Base-by-base conservation (phyloP, 1,140 invertebrate species). In the Camponotus vicinus region DNA sequence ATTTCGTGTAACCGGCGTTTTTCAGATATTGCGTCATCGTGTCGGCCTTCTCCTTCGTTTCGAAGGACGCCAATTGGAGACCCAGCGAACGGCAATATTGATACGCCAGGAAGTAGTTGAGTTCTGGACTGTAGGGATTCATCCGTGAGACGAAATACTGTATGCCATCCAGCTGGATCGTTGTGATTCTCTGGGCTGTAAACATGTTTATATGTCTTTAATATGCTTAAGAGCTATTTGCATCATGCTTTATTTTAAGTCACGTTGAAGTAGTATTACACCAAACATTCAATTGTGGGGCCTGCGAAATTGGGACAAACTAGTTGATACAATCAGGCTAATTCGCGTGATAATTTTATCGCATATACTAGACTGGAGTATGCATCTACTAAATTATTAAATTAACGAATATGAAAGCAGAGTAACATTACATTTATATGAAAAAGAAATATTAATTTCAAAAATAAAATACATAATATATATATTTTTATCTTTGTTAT, bases 141-240 rank as follows among this genome's bases (percentile, higher is more conserved):
- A 98, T 98, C 92, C 97, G 96, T 86, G 97, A 98, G 80, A 98
- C 97, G 94, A 98, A 98, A 93, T 98, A 98, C 92, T 98, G 97
- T 40, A 98, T 97, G 64, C 97, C 97, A 95, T 98, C 98, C 92
- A 98, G 92, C 92, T 98, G 97, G 89, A 98, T 98, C 71, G 97
- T 98, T 40, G 97, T 98, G 95, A 98, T 98, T 94, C 97, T 97
- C 96, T 98, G 97, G 91, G 96, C 97, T 98, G 96, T 27, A 70
- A 70, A 83, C 21, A 27, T 73, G 34, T 40, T n/a, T 8, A 37
- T 21, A 40, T 77, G 13, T 32, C 40, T 85, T 66, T 57, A 49
- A 40, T 34, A 21, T 13, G 32, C 6, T 34, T 52, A 18, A 18
- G 49, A 18, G 18, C 37, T 52, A 55, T 34, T 32, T 59, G 45